Base-by-base conservation (phyloP, 2,113 vertebrate genomes). In the Buteo buteo region DNA sequence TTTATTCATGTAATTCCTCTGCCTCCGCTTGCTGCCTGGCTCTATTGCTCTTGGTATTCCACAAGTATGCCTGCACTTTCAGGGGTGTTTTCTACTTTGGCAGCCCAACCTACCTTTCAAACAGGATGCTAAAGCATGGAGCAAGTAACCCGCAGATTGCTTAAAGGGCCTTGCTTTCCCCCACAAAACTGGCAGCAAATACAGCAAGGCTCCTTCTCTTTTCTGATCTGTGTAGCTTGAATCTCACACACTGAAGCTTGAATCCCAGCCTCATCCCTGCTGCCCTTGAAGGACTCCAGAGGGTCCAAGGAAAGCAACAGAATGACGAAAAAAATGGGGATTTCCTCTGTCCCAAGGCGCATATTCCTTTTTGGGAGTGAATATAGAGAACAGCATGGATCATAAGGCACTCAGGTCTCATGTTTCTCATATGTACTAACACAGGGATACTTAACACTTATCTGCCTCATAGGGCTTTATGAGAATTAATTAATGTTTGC, bases 401-500 rank as follows among this genome's bases (percentile, higher is more conserved):
- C 67, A 74, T 77, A 86, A 96, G 88, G 59, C 88, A 78, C 18
- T 83, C 76, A 14, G 82, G 88, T 94, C 92, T 93, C 88, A 54
- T 83, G 93, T 78, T 96, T 80, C 94, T 92, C 88, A 5, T 78
- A 86, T 88, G 59, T 88, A 87, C 92, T 82, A 96, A 86, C 88
- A 82, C 58, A 58, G 86, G 93, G 81, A 73, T 91, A 87, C 44
- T 95, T 93, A 95, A 87, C 89, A 95, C 77, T 94, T 82, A 94
- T 87, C 89, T 94, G 84, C 84, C 77, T 95, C 86, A 74, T 52
- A 95, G 86, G 94, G 86, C 67, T 94, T 95, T 93, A 83, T 88
- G 82, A 93, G 94, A 96, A 93, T 94, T 96, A 97, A 97, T 97
- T 96, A 95, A 80, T 88, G 64, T 95, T 91, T 94, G 84, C 94